Evolutionary conservation across 2,113 vertebrate genomes (phyloP), one percentile per base, ranked within the genome.

Genomic region (Sinocyclocheilus grahami): DNA sequence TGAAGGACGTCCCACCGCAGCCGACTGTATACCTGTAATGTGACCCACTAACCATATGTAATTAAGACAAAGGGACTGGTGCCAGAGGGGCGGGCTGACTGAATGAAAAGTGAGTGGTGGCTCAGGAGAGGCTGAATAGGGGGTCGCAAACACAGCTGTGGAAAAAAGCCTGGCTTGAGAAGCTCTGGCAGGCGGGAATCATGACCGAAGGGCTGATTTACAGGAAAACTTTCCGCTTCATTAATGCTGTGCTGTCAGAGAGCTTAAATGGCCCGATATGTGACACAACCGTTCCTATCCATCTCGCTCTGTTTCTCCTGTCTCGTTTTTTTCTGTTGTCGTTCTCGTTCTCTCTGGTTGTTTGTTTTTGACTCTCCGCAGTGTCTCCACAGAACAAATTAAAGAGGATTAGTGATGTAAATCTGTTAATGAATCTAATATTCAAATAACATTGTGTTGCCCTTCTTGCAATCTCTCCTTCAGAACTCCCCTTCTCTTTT

Each of bases 11-110:
- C 51, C 20, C 48, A 60, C 30, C 51, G 8, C 51, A 42, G 48
- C 33, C 5, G 4, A 60, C 51, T 83, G 30, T 18, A 39, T 39
- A 18, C 69, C 65, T 78, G 80, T 75, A 86, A 87, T 87, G 76
- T 85, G 85, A 85, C 88, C 85, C 78, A 86, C 86, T 83, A 87
- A 87, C 86, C 84, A 69, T 82, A 60, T 87, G 83, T 87, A 87
- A 87, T 89, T 86, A 86, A 83, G 80, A 72, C 20, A 87, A 81
- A 78, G 88, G 80, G 27, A 24, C 42, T 1, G 10, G 20, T 65
- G 80, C 60, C 46, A 82, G 67, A 53, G 16, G 85, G 69, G 69
- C n/a, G 83, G 83, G 77, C 65, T 27, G 30, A 33, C 30, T 33
- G 72, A 72, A 78, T 83, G 62, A 85, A 78, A 79, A 82, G 85